Base-by-base conservation (phyloP, 2,797 vertebrate genomes). In the Typhlichthys eigenmanni region DNA sequence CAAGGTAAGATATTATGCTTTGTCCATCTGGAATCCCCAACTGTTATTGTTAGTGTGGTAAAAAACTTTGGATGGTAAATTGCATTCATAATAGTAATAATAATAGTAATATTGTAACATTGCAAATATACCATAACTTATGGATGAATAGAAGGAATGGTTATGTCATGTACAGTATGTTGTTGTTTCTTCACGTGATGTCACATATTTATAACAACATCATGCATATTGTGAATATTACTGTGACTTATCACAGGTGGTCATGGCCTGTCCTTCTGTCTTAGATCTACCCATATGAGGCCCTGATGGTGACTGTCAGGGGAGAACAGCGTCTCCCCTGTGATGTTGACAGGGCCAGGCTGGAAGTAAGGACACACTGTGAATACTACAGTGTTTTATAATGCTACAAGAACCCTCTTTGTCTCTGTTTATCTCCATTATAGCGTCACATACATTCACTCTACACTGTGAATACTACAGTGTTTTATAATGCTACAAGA, bases 271-370 rank as follows among this genome's bases (percentile, higher is more conserved):
- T 60, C 13, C 69, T 6, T 73, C 32, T 54, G 13, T 55, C 2
- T 56, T 53, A 98, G 97, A 95, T 98, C 70, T 98, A 98, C 71
- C 96, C 96, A 0, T 98, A 98, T 1, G 94, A 96, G 64, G 79
- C 95, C 69, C 90, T 98, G 16, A 75, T 98, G 68, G 95, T 98
- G 79, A 97, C 95, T 66, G 95, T 96, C 0, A 94, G 97, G 71
- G 96, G 95, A 12, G 94, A 94, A 68, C 94, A 93, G 77, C 92
- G 91, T 69, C 93, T 96, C 55, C 97, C 97, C 59, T 92, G 91
- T 78, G 96, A 98, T 1, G 95, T 94, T 76, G 96, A 98, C 89
- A 91, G 97, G 86, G 94, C 96, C 64, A 92, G 95, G 64, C 82
- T 98, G 62, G 96, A 98, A 94, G 97, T 98, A 80, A 91, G 89